Evolutionary conservation across 2,113 vertebrate genomes (phyloP).

Genomic region (Paraplagusia blochii): DNA sequence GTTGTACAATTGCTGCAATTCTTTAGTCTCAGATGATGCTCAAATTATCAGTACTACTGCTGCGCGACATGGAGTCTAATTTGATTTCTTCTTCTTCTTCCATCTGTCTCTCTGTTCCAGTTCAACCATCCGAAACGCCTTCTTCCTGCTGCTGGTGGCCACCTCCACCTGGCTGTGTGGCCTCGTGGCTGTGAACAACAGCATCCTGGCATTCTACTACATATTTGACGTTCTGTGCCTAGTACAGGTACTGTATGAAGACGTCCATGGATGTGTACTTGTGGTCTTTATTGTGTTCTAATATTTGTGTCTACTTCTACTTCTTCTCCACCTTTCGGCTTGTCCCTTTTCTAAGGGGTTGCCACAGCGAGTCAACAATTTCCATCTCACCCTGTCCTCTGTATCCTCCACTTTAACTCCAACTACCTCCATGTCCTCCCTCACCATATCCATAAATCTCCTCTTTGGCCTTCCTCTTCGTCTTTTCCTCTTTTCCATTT

Average conservation of each 20-base stretch:
- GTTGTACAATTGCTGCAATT: not conserved
- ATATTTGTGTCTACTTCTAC: not conserved
- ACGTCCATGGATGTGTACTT: not conserved
- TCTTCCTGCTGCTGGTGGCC: constrained; percentile 91
- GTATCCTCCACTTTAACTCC: no score
- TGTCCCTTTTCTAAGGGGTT: no score
- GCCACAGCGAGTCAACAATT: no score
- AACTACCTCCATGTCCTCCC: no score
- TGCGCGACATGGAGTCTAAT: not conserved
- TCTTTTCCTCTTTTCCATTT: no score
- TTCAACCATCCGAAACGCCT: constrained; percentile 89
- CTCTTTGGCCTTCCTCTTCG: no score
- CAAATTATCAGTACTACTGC: no score
- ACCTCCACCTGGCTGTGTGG: constrained; percentile 96
- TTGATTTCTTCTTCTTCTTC: not conserved
- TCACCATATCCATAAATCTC: no score
- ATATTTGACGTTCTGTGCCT: constrained; percentile 92
- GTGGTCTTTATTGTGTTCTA: not conserved
- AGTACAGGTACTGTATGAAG: constrained; percentile 82
- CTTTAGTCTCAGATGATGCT: no score
- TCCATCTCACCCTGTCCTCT: no score
- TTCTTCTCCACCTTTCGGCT: no score
- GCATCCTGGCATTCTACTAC: constrained; percentile 97
- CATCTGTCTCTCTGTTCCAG: constrained; percentile 55
- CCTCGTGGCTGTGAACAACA: constrained; percentile 98